Evolutionary conservation across 1,140 invertebrate species (phyloP).

Genomic region (Heterodera carotae): DNA sequence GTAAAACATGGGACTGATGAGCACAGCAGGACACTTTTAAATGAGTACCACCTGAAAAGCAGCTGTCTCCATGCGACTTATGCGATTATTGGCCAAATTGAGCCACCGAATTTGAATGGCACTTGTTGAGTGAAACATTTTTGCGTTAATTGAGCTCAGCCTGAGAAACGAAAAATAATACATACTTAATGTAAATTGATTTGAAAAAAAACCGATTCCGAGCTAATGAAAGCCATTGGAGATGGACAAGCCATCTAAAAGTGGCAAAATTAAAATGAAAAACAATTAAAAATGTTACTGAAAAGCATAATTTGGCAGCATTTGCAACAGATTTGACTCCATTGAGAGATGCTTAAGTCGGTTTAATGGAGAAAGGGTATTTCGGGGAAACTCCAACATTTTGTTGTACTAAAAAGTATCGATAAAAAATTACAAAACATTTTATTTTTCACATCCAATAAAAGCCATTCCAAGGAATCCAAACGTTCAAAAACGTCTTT

Average conservation of each 20-base stretch:
- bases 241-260: constrained; percentile 40
- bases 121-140: constrained; percentile 45
- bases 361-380: constrained; percentile 35
- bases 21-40: neutral
- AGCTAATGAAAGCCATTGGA: constrained; percentile 43
- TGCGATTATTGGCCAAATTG: constrained; percentile 40
- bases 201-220: constrained; percentile 29
- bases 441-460: constrained; percentile 26
- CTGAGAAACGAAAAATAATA: neutral
- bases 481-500: constrained; percentile 40
- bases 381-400: constrained; percentile 41
- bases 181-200: neutral
- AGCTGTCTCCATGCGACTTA: constrained; percentile 29
- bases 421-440: neutral
- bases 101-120: constrained; percentile 32
- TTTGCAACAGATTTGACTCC: constrained; percentile 37
- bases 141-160: constrained; percentile 37
- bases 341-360: constrained; percentile 40
- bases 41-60: constrained; percentile 17
- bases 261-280: constrained; percentile 18
- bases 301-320: constrained; percentile 44
- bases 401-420: constrained; percentile 34
- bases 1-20: constrained; percentile 7
- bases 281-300: constrained; percentile 11
- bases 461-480: constrained; percentile 40